phyloP scores from a whole-genome alignment of 2,113 vertebrate genomes.

The Sylvietta virens region DNA sequence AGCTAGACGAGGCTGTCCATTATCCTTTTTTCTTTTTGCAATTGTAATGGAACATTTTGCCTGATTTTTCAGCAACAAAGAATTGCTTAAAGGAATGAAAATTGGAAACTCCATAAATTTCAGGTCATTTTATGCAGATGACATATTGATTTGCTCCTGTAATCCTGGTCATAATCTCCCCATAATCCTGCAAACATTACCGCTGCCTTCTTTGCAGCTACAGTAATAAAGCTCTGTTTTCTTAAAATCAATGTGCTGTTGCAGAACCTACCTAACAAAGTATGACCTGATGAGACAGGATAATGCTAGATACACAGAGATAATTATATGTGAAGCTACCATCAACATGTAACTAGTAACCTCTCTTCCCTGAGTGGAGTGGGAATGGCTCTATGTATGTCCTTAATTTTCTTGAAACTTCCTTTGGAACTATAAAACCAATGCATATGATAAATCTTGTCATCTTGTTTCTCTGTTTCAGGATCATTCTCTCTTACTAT shows the following conservation, averaged over 20 bases:
- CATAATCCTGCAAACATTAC: background rate
- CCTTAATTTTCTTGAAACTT: background rate
- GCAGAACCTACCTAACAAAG: background rate
- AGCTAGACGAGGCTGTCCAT: conserved; percentile 7
- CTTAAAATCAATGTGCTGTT: background rate
- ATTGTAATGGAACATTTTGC: conserved; percentile 43
- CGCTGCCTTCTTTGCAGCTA: background rate
- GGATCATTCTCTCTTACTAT: background rate
- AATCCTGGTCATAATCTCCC: conserved; percentile 26
- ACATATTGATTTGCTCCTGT: background rate
- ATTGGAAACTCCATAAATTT: background rate
- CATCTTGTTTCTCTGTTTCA: background rate
- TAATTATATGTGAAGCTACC: background rate
- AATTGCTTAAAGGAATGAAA: background rate
- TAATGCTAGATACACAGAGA: background rate
- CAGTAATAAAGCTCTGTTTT: background rate
- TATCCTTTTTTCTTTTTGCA: conserved; percentile 58
- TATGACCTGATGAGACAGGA: background rate
- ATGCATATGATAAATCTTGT: background rate
- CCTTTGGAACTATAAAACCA: background rate
- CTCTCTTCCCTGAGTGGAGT: background rate
- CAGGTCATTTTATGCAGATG: background rate
- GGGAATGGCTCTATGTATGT: background rate
- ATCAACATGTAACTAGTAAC: background rate
- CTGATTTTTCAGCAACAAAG: background rate